phyloP scores from a whole-genome alignment of 2,113 vertebrate species.

The Holacanthus passer region DNA sequence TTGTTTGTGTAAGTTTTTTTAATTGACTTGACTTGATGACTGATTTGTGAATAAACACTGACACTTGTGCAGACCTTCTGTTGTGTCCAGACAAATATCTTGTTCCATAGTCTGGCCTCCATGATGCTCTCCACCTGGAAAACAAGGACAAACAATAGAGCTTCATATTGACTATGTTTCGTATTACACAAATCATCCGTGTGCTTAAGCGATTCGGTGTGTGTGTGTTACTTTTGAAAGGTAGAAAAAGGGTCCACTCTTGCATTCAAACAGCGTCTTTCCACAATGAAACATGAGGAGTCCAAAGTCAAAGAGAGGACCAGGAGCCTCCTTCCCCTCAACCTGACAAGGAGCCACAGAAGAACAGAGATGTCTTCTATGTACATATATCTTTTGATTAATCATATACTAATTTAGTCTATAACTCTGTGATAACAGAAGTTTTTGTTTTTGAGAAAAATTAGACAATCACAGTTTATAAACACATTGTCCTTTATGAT shows the following conservation, averaged over 20 bases:
- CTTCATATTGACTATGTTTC: no score
- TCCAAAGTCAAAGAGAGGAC: constrained; percentile 87
- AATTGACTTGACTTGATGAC: background rate
- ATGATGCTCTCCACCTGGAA: constrained; percentile 83
- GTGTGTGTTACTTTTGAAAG: constrained; percentile 82
- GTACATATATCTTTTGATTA: background rate
- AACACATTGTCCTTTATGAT: background rate
- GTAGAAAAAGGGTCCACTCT: constrained; percentile 86
- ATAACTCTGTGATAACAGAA: background rate
- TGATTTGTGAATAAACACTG: background rate
- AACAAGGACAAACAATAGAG: background rate
- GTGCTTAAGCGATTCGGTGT: background rate
- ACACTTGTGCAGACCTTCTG: constrained; percentile 73
- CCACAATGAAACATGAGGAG: constrained; percentile 86
- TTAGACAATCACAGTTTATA: no score
- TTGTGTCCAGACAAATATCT: constrained; percentile 86
- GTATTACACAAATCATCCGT: background rate
- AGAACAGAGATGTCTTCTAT: background rate
- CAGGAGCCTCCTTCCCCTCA: constrained; percentile 83
- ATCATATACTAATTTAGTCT: background rate
- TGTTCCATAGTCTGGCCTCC: constrained; percentile 87
- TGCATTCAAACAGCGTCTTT: constrained; percentile 76
- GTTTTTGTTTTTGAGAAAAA: no score
- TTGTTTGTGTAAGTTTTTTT: no score
- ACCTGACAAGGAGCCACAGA: constrained; percentile 73